A percentile compares a stretch with the other conserved stretches of the same genome.
phyloP scores from a whole-genome alignment of 2,113 vertebrate species.

The Planiliza haematocheilus region DNA sequence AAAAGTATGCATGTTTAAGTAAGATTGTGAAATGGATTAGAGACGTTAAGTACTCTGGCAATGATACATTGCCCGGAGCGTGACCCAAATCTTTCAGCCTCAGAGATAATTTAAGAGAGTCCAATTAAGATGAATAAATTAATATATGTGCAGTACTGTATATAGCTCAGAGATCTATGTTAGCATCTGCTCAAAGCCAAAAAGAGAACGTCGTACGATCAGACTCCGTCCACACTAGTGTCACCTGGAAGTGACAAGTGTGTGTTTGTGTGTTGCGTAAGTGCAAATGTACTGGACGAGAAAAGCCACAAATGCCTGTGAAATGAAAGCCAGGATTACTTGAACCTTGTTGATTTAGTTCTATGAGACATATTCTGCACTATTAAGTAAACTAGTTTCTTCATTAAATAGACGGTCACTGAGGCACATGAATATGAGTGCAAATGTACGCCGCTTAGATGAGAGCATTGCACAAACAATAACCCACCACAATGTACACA shows the following conservation, averaged over 20 bases:
- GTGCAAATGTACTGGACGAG: slow-evolving; percentile 28
- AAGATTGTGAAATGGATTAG: slow-evolving; percentile 48
- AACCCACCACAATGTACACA: slow-evolving; percentile 30
- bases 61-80: slow-evolving; percentile 23
- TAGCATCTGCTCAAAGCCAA: slow-evolving; percentile 78
- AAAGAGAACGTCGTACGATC: slow-evolving; percentile 56
- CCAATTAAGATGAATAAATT: slow-evolving; percentile 52
- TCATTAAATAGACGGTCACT: slow-evolving; percentile 28
- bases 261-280: slow-evolving; percentile 14
- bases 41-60: slow-evolving; percentile 41
- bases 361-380: slow-evolving; percentile 58
- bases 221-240: slow-evolving; percentile 44
- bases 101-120: slow-evolving; percentile 71
- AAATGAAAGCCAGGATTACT: slow-evolving; percentile 62
- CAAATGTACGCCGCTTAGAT: slow-evolving; percentile 14
- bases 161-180: slow-evolving; percentile 59
- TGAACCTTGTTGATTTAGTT: slow-evolving; percentile 56
- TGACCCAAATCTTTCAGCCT: slow-evolving; percentile 60
- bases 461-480: slow-evolving; percentile 21
- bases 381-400: slow-evolving; percentile 49
- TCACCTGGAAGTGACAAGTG: slow-evolving; percentile 29
- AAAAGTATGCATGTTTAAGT: slow-evolving; percentile 47
- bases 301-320: slow-evolving; percentile 43
- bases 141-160: slow-evolving; percentile 68
- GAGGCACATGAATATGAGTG: slow-evolving; percentile 40